Evolutionary conservation across 2,113 vertebrate genomes (phyloP), one percentile per base, ranked within the genome.

Genomic region (Calcarius ornatus): DNA sequence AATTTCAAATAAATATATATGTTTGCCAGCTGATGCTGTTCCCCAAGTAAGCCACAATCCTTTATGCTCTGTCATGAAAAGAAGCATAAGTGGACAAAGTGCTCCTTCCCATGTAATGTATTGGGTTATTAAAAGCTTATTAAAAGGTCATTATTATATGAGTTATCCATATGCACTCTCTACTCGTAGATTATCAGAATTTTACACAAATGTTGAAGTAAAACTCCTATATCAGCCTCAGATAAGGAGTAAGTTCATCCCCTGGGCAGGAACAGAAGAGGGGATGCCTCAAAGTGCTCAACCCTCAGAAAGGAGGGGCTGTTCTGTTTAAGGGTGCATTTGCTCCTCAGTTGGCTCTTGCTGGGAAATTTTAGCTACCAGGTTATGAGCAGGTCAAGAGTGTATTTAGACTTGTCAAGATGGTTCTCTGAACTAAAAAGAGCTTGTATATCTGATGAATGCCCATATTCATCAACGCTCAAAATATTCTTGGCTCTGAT

Each of bases 281-380:
- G 10, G 27, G 38, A 24, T 8, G 5, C 13, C 45, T 51, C 3
- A 2, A 21, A 56, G 40, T 51, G 30, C 21, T 66, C 23, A 37
- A 0, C 8, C 3, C 16, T 65, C 6, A 37, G 50, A 37, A 69
- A 23, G 33, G 19, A 63, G 1, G 1, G 15, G 15, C 45, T 79
- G 23, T 43, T 22, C 45, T 79, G 23, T 43, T 22, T 35, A 10
- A 66, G 31, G 27, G 4, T 27, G 12, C 25, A 5, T 51, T 28
- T 33, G 9, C 25, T 54, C 10, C 37, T 60, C 2, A 0, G 48
- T 17, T 40, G 45, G 15, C 14, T 61, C 60, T 27, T 71, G 43
- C 18, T 21, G 27, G 38, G 18, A 42, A 33, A 33, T 73, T 57
- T 35, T 38, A 68, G 5, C 28, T 57, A 3, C 15, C 2, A 1